These are phyloP conservation scores for Illadopsis cleaveri DNA, from an alignment of 2,113 vertebrate species.

Conservation along the genomic window DNA sequence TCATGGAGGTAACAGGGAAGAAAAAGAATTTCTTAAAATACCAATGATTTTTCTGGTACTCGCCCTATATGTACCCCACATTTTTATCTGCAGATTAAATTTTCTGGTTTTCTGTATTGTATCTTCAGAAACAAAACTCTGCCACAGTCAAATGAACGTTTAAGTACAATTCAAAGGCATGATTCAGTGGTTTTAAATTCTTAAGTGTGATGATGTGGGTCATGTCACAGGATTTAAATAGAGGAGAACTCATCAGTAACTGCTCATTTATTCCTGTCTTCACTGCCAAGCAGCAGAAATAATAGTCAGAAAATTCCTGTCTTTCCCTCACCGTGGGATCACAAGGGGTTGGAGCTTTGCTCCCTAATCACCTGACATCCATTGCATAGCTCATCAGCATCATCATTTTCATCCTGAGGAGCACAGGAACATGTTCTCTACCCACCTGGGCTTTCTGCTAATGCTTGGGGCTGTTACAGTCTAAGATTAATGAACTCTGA, in stretches of 20 bases:
- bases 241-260: background rate
- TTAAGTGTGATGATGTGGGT: background rate
- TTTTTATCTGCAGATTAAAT: background rate
- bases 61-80: background rate
- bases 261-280: constrained; percentile 22
- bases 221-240: background rate
- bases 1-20: background rate
- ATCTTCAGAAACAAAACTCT: background rate
- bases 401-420: background rate
- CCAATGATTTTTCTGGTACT: background rate
- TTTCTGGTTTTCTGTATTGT: background rate
- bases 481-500: background rate
- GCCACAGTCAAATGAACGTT: background rate
- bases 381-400: background rate
- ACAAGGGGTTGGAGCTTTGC: background rate
- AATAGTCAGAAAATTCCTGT: background rate
- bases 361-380: background rate
- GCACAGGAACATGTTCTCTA: background rate
- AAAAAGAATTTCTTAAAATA: background rate
- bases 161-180: background rate
- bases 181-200: background rate
- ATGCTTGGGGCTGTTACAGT: background rate
- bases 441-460: background rate
- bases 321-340: background rate
- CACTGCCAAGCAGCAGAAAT: background rate